Conservation (phyloP, 2,113 vertebrate species). For the Passer domesticus region DNA sequence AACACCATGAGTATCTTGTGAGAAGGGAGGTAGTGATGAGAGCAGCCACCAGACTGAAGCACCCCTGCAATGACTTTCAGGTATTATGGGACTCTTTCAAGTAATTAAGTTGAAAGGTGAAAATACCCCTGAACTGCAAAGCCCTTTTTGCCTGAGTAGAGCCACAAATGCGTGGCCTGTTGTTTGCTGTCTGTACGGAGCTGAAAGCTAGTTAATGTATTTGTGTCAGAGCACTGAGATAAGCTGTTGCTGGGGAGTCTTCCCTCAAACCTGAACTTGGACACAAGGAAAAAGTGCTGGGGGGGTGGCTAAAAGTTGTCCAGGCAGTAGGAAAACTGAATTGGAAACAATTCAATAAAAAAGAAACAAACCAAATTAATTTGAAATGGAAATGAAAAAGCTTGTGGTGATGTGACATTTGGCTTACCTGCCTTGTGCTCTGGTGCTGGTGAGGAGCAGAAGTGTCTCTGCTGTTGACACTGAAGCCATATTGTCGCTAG, state of each 20-base stretch:
- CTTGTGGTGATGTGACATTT: accelerated
- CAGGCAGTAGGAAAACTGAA: not conserved
- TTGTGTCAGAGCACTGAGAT: not conserved
- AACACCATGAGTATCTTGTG: not conserved
- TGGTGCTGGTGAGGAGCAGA: accelerated
- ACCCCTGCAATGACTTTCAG: not conserved
- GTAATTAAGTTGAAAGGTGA: not conserved
- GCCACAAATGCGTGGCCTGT: accelerated
- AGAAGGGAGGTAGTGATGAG: not conserved
- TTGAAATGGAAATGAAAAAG: not conserved
- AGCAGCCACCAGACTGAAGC: not conserved
- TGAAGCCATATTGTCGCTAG: not conserved
- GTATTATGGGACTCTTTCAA: too few relatives aligned
- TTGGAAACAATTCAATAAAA: not conserved
- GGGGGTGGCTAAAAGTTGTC: not conserved
- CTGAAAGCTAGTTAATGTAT: not conserved
- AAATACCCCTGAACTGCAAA: not conserved
- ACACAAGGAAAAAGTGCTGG: not conserved
- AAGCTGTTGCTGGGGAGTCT: not conserved
- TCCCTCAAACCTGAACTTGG: not conserved
- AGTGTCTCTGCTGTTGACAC: not conserved
- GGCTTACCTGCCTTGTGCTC: not conserved
- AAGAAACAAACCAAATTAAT: not conserved
- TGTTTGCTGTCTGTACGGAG: not conserved
- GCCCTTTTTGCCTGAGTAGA: not conserved